Base-by-base conservation (phyloP, 1,140 invertebrate genomes). In the Bicyclus anynana region DNA sequence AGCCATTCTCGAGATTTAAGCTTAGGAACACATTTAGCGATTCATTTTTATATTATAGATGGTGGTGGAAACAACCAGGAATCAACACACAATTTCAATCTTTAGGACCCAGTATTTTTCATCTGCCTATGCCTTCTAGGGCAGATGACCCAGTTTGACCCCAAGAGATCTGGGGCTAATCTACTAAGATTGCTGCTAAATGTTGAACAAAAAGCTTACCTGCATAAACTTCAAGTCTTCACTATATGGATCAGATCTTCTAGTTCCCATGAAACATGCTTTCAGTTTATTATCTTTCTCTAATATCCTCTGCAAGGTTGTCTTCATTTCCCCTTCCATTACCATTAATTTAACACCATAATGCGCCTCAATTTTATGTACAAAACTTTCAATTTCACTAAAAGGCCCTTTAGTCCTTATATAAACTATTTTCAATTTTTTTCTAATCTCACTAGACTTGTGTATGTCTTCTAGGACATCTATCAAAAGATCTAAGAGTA, bases 241-340 rank as follows among this genome's bases (percentile, higher is more conserved):
- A 18, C 94, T 93, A 75, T 92, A 93, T 0, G 97, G 96, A 90
- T 99, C 97, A 5, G 93, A 95, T 61, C 91, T 90, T 65, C 97
- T 91, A 14, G 94, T 96, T 26, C 97, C 97, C 94, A 99, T 96
- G 2, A 99, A 87, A 53, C 95, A 93, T 2, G 94, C 96, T 84
- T 95, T 95, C 5, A 98, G 90, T 42, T 91, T 77, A 0, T 91
- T 90, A 74, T 93, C 92, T 10, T 93, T 87, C 0, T 89, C 68
- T 7, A 95, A 75, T 42, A 97, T 80, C 14, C 89, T 83, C 18
- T 77, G 70, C 14, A 98, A 81, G 1, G 93, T 93, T 17, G 87
- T 74, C 83, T 95, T 96, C 54, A 98, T 94, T 37, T 93, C 91
- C 0, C 92, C 93, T 58, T 92, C 89, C 49, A 93, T 92, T n/a